These are phyloP conservation scores for Shinisaurus crocodilurus DNA, from an alignment of 2,113 vertebrate genomes.

Conservation along the genomic window DNA sequence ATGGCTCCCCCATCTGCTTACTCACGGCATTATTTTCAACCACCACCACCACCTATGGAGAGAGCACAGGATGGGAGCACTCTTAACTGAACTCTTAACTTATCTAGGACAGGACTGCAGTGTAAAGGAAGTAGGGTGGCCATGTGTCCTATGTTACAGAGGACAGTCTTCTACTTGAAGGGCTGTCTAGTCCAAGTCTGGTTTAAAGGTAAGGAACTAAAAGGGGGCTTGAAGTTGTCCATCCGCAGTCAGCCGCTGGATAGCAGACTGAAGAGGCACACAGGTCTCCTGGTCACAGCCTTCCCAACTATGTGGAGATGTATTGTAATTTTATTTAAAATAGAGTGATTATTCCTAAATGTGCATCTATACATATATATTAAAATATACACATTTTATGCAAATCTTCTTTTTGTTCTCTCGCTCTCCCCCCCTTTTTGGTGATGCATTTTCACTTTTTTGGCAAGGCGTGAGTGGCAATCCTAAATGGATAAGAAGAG, in stretches of 20 bases:
- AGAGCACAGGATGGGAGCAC: too few relatives aligned
- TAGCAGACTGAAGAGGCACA: background rate
- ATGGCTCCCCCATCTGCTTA: background rate
- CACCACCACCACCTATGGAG: background rate
- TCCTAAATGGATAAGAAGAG: background rate
- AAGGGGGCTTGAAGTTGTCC: background rate
- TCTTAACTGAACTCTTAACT: background rate
- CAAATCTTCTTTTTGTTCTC: background rate
- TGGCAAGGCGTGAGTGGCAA: background rate
- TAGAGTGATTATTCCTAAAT: background rate
- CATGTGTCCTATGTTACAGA: background rate
- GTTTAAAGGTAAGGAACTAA: background rate
- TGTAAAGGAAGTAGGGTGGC: background rate
- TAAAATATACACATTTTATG: background rate
- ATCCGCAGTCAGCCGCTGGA: background rate
- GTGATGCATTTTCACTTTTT: background rate
- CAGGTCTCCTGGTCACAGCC: background rate
- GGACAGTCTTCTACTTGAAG: too few relatives aligned
- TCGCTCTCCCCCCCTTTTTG: background rate
- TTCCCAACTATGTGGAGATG: background rate
- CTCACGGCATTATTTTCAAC: background rate
- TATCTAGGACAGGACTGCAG: too few relatives aligned
- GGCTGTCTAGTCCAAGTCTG: background rate
- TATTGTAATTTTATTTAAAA: background rate
- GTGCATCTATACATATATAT: background rate